Conservation (phyloP, 2,113 vertebrate genomes). For the Ctenomys sociabilis region DNA sequence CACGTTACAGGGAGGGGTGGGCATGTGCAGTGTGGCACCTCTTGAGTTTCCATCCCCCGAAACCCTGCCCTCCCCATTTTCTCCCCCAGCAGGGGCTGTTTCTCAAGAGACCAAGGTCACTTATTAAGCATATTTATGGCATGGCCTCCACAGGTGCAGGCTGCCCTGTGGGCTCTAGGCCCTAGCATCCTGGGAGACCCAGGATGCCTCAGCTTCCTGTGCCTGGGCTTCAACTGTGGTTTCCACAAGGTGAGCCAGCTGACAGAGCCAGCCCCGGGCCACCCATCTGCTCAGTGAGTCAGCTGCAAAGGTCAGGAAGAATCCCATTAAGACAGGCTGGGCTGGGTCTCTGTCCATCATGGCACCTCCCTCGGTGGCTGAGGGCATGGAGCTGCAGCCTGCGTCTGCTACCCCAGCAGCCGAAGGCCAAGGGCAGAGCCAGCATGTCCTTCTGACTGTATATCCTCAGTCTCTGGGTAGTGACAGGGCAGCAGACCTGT, state of each 20-base stretch:
- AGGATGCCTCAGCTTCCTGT: not conserved
- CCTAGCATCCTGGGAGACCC: fast-evolving
- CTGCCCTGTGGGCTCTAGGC: fast-evolving
- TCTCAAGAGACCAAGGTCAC: not conserved
- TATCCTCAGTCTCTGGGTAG: not conserved
- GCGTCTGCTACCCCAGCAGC: not conserved
- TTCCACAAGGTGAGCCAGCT: not conserved
- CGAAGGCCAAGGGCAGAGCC: not conserved
- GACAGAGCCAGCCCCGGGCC: not conserved
- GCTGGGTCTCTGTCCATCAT: not conserved
- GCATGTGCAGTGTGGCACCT: fast-evolving
- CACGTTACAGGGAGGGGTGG: no score
- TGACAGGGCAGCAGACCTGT: not conserved
- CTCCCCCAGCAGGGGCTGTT: fast-evolving
- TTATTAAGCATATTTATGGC: not conserved
- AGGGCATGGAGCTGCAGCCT: fast-evolving
- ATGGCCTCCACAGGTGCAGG: not conserved
- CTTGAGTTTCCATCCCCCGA: fast-evolving
- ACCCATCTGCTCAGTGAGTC: not conserved
- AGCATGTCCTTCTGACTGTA: not conserved
- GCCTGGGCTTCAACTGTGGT: not conserved
- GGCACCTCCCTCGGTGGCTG: no score
- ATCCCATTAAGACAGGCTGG: not conserved
- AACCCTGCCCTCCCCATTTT: not conserved
- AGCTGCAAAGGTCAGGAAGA: not conserved